A percentile compares a stretch with the other conserved stretches of the same genome.
phyloP scores from a whole-genome alignment of 30 jellyfish, hydroid and myxozoan genomes.

The Hydractinia echinata region DNA sequence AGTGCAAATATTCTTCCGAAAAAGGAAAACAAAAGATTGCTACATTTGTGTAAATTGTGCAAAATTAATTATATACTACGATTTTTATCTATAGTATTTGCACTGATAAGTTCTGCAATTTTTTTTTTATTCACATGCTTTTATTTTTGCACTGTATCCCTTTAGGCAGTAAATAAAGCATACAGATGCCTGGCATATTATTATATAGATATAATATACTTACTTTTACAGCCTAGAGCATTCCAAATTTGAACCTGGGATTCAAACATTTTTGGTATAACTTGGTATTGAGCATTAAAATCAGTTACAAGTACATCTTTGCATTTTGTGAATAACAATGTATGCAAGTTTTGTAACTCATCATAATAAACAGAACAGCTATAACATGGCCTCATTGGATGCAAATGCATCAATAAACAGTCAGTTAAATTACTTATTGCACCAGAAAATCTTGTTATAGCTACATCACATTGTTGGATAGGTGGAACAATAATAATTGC shows the following conservation, averaged over 20 bases:
- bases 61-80: too few relatives aligned
- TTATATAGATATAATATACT: too few relatives aligned
- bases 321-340: slow-evolving; percentile 38
- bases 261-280: slow-evolving; percentile 53
- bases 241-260: slow-evolving; percentile 58
- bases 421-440: slow-evolving; percentile 64
- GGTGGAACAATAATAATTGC: slow-evolving; percentile 44
- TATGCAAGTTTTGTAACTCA: slow-evolving; percentile 35
- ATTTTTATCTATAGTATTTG: too few relatives aligned
- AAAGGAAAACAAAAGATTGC: too few relatives aligned
- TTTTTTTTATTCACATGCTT: too few relatives aligned
- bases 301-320: slow-evolving; percentile 43
- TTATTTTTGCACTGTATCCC: too few relatives aligned
- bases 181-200: too few relatives aligned
- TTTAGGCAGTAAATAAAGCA: too few relatives aligned
- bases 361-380: slow-evolving; percentile 52
- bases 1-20: too few relatives aligned
- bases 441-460: slow-evolving; percentile 42
- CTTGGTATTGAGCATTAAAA: slow-evolving; percentile 67
- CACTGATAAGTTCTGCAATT: too few relatives aligned
- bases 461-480: slow-evolving; percentile 45
- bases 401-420: slow-evolving; percentile 41
- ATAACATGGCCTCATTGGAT: slow-evolving; percentile 70
- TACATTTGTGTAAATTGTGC: too few relatives aligned
- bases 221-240: slow-evolving; percentile 78